Conservation (phyloP, 2,797 vertebrate genomes). For the Selene dorsalis region DNA sequence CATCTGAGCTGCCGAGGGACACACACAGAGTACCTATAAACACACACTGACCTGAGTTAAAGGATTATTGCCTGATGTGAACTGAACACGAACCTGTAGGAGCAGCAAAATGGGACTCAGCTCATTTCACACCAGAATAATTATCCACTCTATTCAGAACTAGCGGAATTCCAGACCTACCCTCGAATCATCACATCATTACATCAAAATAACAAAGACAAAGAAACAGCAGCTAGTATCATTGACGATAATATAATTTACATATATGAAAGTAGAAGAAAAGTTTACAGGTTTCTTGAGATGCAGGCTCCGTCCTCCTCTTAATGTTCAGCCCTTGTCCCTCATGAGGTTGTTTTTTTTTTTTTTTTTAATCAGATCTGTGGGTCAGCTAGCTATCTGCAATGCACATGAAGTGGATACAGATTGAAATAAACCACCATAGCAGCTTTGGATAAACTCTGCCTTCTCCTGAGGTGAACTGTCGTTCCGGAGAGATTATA, state of each 20-base stretch:
- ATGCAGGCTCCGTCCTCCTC: constrained; percentile 45
- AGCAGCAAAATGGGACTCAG: constrained; percentile 39
- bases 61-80: constrained; percentile 69
- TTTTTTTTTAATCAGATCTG: constrained; percentile 45
- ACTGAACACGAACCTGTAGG: constrained; percentile 56
- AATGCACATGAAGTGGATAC: constrained; percentile 32
- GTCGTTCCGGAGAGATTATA: constrained; percentile 79
- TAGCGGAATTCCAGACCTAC: constrained; percentile 88
- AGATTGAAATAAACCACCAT: constrained; percentile 71
- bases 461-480: constrained; percentile 76
- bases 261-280: not conserved
- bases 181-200: constrained; percentile 69
- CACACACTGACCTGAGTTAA: not conserved
- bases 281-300: constrained; percentile 47
- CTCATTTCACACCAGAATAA: constrained; percentile 69
- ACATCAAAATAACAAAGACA: constrained; percentile 15
- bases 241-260: not conserved
- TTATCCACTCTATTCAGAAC: constrained; percentile 81
- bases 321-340: constrained; percentile 41
- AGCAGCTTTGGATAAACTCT: constrained; percentile 71
- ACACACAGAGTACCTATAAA: constrained; percentile 12
- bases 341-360: constrained; percentile 18
- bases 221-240: not conserved
- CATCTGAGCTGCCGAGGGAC: not conserved
- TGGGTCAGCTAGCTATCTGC: not conserved